Conservation (phyloP, 2,888 invertebrate species). For the Mythimna vitellina region DNA sequence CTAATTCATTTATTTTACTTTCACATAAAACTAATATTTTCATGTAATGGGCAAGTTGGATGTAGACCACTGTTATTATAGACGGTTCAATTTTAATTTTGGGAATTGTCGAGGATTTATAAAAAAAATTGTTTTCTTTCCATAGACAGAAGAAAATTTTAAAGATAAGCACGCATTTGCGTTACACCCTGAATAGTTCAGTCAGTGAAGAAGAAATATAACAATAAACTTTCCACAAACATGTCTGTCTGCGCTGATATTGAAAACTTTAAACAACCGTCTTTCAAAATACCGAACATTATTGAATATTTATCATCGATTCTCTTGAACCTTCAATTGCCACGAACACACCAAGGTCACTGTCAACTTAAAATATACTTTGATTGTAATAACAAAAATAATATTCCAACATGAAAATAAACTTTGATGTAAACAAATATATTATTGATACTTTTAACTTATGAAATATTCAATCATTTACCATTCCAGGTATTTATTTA, state of each 20-base stretch:
- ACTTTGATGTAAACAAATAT: slow-evolving; percentile 27
- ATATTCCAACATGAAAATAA: slow-evolving; percentile 19
- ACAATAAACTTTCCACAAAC: neutral
- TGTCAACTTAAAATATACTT: slow-evolving; percentile 19
- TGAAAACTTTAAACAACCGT: neutral
- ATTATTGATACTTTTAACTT: slow-evolving; percentile 34
- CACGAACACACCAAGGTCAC: neutral
- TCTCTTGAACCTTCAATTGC: slow-evolving; percentile 2
- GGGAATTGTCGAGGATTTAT: too few species aligned
- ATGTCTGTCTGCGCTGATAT: neutral
- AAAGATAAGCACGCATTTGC: too few species aligned
- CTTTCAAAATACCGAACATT: slow-evolving; percentile 15
- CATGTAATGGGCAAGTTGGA: too few species aligned
- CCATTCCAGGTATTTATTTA: slow-evolving; percentile 3
- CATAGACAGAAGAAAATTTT: too few species aligned
- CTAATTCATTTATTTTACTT: too few species aligned
- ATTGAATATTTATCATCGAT: neutral
- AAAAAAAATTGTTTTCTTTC: too few species aligned
- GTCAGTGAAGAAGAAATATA: too few species aligned
- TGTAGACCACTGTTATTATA: too few species aligned
- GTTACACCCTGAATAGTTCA: too few species aligned
- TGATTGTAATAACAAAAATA: slow-evolving; percentile 25
- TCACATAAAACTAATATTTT: too few species aligned
- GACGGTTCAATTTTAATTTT: too few species aligned
- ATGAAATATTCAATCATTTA: slow-evolving; percentile 42